These are phyloP conservation scores for Collichthys lucidus DNA, from an alignment of 2,113 vertebrate genomes.

Conservation along the genomic window DNA sequence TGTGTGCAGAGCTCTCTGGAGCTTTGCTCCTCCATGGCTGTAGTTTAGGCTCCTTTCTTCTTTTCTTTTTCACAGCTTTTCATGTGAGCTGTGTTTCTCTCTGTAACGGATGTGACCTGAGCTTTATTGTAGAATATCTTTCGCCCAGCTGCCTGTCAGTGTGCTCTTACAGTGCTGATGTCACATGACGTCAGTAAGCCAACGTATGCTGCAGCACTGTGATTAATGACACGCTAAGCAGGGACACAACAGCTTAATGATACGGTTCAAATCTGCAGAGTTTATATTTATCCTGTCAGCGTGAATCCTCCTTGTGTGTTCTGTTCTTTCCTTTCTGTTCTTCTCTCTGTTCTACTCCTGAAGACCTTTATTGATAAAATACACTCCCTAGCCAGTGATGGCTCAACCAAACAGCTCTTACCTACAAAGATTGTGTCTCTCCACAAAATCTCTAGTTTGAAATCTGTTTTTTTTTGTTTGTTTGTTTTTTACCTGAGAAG, in stretches of 20 bases:
- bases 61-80: background rate
- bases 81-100: background rate
- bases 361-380: background rate
- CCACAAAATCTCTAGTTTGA: background rate
- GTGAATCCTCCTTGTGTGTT: background rate
- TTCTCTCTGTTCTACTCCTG: background rate
- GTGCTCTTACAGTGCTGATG: background rate
- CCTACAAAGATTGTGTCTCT: background rate
- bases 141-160: background rate
- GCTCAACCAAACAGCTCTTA: background rate
- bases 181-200: background rate
- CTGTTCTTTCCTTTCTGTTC: background rate
- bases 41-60: background rate
- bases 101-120: background rate
- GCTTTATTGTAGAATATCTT: background rate
- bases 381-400: background rate
- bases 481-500: background rate
- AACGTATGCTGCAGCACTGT: constrained; percentile 8
- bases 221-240: constrained; percentile 11
- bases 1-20: background rate
- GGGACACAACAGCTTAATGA: constrained; percentile 15
- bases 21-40: background rate
- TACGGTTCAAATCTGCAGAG: background rate
- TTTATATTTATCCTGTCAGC: background rate
- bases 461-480: background rate